Evolutionary conservation across 2,888 invertebrate species (phyloP), one percentile per base, ranked within the genome.

Genomic region (Heliconius aoede): DNA sequence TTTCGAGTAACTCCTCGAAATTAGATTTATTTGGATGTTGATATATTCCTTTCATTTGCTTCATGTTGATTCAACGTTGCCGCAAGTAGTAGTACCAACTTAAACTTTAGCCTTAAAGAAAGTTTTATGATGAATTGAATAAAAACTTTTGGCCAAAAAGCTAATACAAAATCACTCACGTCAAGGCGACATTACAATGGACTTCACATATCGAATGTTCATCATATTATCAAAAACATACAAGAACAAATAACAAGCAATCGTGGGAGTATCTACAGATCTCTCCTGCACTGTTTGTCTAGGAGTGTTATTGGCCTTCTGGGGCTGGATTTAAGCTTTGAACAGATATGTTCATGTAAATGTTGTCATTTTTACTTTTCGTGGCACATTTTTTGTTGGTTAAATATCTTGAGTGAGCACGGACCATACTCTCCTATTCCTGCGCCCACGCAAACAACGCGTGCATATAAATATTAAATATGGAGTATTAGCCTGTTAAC

Each of bases 1-100:
- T 21, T n/a, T 55, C 30, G 24, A 51, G 51, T 3, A n/a, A 13
- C 8, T n/a, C 4, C 7, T 69, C n/a, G 24, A 69, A 69, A 55
- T 55, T 55, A 32, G 69, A 69, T 55, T 69, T 55, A 32, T 32
- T 69, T 69, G 32, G 13, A 69, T 69, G 55, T 69, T 69, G 55
- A 69, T 69, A 69, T 69, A 32, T 69, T 32, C 8, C 1, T 69
- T 55, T 32, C 24, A 55, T 69, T 69, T 69, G 55, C 32, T 24
- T 55, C 30, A 30, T 32, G 69, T 55, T 55, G 24, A 55, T 24
- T 32, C 21, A 15, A 46, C 30, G 51, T 30, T 69, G 55, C 69
- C 30, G 55, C 32, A 15, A 55, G 69, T 55, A 69, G 8, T 21
- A 15, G 46, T 28, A 51, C 4, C 68, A 68, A 68, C 51, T 68